Base-by-base conservation (phyloP, 2,113 vertebrate species). In the Bagarius yarrelli region DNA sequence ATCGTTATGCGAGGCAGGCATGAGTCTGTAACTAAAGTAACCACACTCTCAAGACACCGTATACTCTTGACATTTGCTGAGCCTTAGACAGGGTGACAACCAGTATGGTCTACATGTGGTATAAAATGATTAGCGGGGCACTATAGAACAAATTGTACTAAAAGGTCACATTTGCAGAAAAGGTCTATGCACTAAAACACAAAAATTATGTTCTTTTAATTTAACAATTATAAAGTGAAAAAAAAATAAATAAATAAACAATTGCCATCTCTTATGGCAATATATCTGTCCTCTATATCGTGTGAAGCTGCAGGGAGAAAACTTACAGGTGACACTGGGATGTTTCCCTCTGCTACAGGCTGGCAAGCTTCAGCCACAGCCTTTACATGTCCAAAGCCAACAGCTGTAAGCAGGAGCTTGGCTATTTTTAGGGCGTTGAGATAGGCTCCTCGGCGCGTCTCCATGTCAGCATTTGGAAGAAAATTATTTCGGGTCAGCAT, bases 401-500 rank as follows among this genome's bases (percentile, higher is more conserved):
- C 95, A n/a, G 98, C 96, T 69, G 98, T 99, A 53, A 99, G 93
- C 80, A 98, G 91, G 57, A 99, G 92, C 91, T 99, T 99, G 91
- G 96, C 98, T 86, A 99, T 98, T 93, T 99, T 99, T 84, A 99
- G 94, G 52, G 97, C 96, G 27, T 98, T 99, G 86, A 98, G 95
- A 91, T 98, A 99, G 83, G 97, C 97, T 87, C 96, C 96, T 74
- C 98, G 94, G 79, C 97, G 94, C 63, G 98, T 99, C 93, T 99
- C 97, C 96, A 97, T 97, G 88, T 99, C 97, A n/a, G 97, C 96
- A 57, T 95, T 97, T 87, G 96, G 97, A 87, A 99, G 94, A 89
- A 99, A 99, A 91, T 99, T 99, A 93, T 99, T 99, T 91, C 98
- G 94, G 61, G 97, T 98, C 89, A 99, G 95, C 97, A 99, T 98